These are phyloP conservation scores for Cephus rjabovi DNA, from an alignment of 2,888 invertebrate genomes.

Conservation along the genomic window DNA sequence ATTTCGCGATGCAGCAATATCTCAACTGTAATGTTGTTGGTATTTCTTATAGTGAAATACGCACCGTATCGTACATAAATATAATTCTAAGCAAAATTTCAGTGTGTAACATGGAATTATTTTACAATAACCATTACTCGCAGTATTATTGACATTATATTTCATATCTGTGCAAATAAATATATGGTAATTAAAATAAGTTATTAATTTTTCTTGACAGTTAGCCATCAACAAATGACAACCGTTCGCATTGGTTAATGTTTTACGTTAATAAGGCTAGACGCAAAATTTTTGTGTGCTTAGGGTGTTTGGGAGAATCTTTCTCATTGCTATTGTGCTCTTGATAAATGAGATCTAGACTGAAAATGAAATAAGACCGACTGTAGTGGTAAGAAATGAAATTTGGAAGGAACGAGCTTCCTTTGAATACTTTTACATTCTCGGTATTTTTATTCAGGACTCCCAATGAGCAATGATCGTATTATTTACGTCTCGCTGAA, in stretches of 20 bases:
- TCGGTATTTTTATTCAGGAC: background rate
- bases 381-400: background rate
- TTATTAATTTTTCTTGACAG: background rate
- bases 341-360: background rate
- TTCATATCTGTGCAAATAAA: background rate
- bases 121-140: background rate
- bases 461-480: background rate
- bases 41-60: background rate
- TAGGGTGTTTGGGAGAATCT: background rate
- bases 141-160: background rate
- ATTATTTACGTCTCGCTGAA: background rate
- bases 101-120: background rate
- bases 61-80: background rate
- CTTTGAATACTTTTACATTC: background rate
- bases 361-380: background rate
- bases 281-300: background rate
- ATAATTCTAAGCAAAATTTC: background rate
- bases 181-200: background rate
- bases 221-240: background rate
- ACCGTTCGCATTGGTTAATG: background rate
- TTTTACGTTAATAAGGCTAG: background rate
- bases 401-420: background rate
- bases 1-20: background rate
- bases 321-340: background rate
- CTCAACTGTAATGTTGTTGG: background rate